Percentiles rank a stretch among this genome's conserved stretches.
These are phyloP conservation scores for Diplodus puntazzo DNA, from an alignment of 2,797 vertebrate species.

Conservation along the genomic window DNA sequence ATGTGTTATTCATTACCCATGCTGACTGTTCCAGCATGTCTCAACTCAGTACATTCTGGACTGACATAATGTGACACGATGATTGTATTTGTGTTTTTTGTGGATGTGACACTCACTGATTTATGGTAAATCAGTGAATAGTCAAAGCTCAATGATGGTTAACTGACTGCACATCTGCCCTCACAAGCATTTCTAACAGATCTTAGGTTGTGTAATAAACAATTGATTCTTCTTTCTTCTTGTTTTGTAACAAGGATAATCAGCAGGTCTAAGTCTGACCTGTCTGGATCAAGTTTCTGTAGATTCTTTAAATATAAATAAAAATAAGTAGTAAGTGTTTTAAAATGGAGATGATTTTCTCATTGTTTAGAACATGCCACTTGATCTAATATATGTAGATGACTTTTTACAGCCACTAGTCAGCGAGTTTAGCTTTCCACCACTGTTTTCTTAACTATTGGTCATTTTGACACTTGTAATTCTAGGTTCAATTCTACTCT, in stretches of 20 bases:
- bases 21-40: background rate
- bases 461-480: background rate
- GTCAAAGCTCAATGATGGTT: background rate
- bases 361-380: background rate
- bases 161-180: conserved; percentile 6
- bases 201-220: conserved; percentile 3
- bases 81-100: background rate
- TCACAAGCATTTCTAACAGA: background rate
- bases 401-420: background rate
- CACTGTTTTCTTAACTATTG: background rate
- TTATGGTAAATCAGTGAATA: background rate
- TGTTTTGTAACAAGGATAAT: background rate
- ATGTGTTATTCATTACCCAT: conserved; percentile 23
- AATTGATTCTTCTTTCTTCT: background rate
- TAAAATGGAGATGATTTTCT: background rate
- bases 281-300: background rate
- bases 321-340: background rate
- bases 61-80: background rate
- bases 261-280: background rate
- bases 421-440: background rate
- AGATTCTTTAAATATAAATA: too few species aligned
- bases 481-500: background rate
- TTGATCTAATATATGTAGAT: background rate
- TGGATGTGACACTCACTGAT: background rate
- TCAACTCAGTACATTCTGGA: background rate